Conservation (phyloP, 1,140 invertebrate genomes). For the Brachionus sp. region DNA sequence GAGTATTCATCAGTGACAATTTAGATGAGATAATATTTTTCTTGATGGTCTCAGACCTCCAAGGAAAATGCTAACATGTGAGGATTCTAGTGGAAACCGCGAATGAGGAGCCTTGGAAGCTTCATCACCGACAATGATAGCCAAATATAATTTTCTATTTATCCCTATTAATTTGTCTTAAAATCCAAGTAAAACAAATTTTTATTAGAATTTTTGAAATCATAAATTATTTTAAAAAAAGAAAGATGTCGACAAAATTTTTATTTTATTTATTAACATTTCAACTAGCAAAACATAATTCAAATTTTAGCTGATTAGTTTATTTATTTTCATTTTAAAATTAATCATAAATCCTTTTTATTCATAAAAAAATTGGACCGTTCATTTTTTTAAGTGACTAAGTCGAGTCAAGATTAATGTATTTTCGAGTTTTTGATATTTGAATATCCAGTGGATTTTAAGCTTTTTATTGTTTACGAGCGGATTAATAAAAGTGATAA, state of each 20-base stretch:
- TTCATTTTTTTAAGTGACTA: background rate
- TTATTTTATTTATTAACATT: background rate
- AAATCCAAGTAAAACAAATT: background rate
- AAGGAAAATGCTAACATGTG: conserved; percentile 45
- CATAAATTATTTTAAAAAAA: conserved; percentile 11
- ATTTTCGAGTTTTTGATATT: background rate
- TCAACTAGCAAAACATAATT: background rate
- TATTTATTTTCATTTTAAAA: background rate
- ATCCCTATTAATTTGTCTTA: background rate
- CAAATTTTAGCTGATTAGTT: background rate
- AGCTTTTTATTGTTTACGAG: background rate
- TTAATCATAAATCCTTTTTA: background rate
- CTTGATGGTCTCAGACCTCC: conserved; percentile 40
- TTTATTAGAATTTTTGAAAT: background rate
- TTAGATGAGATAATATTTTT: background rate
- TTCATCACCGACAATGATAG: conserved; percentile 39
- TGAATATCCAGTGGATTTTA: background rate
- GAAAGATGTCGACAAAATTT: background rate
- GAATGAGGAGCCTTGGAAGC: conserved; percentile 44
- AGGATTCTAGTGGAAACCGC: conserved; percentile 46
- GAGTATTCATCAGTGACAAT: conserved; percentile 42
- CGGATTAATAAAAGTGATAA: background rate
- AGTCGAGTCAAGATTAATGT: background rate
- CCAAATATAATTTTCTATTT: background rate
- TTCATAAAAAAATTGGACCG: background rate